Percentiles rank a stretch among this genome's conserved stretches.
Evolutionary conservation across 2,888 invertebrate genomes (phyloP).

Genomic region (Priocnemis perturbator): DNA sequence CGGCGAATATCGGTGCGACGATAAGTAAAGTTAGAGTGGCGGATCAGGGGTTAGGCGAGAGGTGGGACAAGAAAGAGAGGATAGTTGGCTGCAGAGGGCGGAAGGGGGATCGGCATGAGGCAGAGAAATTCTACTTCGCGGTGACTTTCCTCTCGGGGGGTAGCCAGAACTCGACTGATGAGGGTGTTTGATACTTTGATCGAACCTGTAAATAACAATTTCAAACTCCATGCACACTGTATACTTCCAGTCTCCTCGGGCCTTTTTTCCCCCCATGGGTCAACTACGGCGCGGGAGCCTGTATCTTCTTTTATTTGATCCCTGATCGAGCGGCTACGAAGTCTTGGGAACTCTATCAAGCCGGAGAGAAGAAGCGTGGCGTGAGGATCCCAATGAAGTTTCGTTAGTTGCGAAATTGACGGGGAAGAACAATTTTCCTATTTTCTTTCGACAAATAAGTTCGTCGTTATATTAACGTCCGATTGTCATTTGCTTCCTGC

Average conservation of each 20-base stretch:
- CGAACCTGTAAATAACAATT: conserved; percentile 37
- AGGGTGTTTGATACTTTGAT: conserved; percentile 21
- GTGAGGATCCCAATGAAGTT: background rate
- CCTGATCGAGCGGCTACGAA: too few relatives aligned
- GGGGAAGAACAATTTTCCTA: too few relatives aligned
- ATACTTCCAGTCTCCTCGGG: too few relatives aligned
- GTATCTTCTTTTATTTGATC: too few relatives aligned
- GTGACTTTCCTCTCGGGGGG: background rate
- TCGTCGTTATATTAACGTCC: too few relatives aligned
- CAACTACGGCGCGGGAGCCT: too few relatives aligned
- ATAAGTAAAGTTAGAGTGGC: too few relatives aligned
- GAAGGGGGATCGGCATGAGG: background rate
- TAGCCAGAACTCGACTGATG: background rate
- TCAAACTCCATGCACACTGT: background rate
- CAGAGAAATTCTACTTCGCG: conserved; percentile 10
- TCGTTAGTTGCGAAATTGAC: background rate
- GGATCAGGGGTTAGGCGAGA: background rate
- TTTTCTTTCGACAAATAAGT: too few relatives aligned
- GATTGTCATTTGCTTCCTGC: too few relatives aligned
- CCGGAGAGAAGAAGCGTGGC: background rate
- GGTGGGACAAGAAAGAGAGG: background rate
- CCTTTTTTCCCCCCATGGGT: too few relatives aligned
- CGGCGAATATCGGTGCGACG: too few relatives aligned
- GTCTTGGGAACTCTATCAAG: too few relatives aligned
- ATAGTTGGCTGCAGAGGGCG: background rate